phyloP scores from a whole-genome alignment of 1,140 invertebrate genomes.

The Calliopsis andreniformis region DNA sequence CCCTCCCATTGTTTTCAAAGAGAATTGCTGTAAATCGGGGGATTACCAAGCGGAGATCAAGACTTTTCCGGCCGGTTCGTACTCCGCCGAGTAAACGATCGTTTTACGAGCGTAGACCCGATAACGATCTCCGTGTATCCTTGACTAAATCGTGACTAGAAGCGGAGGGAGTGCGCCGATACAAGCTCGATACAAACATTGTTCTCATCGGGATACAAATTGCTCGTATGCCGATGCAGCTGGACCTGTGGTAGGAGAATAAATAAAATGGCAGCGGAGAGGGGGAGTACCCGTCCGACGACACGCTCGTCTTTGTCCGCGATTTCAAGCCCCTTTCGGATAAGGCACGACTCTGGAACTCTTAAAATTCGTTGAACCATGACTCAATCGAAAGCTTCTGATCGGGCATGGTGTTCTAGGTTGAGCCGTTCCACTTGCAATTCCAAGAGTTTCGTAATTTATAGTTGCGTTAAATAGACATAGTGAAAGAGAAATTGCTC shows the following conservation, averaged over 20 bases:
- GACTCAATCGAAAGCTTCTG: background rate
- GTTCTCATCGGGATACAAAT: conserved; percentile 78
- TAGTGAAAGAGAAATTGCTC: too few species aligned
- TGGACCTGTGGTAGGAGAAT: conserved; percentile 35
- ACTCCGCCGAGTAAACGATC: conserved; percentile 74
- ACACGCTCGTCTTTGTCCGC: conserved; percentile 1
- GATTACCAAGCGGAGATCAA: conserved; percentile 30
- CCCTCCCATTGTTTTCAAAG: conserved; percentile 43
- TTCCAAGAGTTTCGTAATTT: too few species aligned
- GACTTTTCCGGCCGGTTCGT: conserved; percentile 38
- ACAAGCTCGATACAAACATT: conserved; percentile 76
- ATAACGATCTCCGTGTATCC: conserved; percentile 79
- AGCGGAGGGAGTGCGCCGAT: conserved; percentile 71
- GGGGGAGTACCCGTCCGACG: background rate
- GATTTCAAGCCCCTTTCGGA: background rate
- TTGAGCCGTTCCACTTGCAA: too few species aligned
- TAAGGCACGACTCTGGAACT: background rate
- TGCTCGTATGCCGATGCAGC: conserved; percentile 57
- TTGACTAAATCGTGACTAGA: conserved; percentile 81
- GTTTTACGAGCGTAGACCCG: conserved; percentile 77
- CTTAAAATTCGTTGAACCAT: background rate
- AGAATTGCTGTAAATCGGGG: conserved; percentile 40
- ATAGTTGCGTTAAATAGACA: too few species aligned
- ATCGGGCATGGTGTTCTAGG: background rate
- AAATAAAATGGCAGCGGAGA: conserved; percentile 31